Evolutionary conservation across 2,888 invertebrate species (phyloP).

Genomic region (Chrysolina americana): DNA sequence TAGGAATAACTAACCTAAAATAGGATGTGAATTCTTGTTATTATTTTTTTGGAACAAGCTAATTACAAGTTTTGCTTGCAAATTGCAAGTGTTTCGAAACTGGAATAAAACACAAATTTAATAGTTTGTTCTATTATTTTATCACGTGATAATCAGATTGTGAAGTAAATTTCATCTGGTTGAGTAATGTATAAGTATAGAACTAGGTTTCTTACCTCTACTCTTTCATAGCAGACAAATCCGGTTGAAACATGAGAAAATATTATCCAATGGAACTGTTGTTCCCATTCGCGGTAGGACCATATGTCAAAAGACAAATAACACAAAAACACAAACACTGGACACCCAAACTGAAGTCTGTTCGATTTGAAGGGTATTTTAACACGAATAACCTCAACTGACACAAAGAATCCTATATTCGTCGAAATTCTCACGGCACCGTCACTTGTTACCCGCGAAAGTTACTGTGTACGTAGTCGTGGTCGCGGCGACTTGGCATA

Average conservation of each 20-base stretch:
- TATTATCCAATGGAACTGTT: slow-evolving; percentile 22
- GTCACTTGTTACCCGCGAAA: slow-evolving; percentile 54
- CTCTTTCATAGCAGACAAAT: background rate
- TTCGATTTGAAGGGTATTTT: background rate
- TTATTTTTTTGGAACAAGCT: too few species aligned
- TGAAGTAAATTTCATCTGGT: background rate
- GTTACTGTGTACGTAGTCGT: slow-evolving; percentile 52
- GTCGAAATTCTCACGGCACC: slow-evolving; percentile 44
- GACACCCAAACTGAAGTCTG: background rate
- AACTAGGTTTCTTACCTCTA: slow-evolving; percentile 16
- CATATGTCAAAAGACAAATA: background rate
- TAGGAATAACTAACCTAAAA: too few species aligned
- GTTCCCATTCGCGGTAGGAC: slow-evolving; percentile 2
- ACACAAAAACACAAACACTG: slow-evolving; percentile 26
- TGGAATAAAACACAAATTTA: too few species aligned
- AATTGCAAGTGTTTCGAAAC: too few species aligned
- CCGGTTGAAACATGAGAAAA: slow-evolving; percentile 14
- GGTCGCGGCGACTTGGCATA: slow-evolving; percentile 42
- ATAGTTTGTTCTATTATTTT: too few species aligned
- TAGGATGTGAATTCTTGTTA: too few species aligned
- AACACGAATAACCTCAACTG: background rate
- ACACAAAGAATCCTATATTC: slow-evolving; percentile 11
- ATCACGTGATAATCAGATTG: too few species aligned
- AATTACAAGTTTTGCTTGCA: too few species aligned
- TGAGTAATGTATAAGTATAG: background rate